Base-by-base conservation (phyloP, 2,797 vertebrate genomes). In the Pipistrellus kuhlii region DNA sequence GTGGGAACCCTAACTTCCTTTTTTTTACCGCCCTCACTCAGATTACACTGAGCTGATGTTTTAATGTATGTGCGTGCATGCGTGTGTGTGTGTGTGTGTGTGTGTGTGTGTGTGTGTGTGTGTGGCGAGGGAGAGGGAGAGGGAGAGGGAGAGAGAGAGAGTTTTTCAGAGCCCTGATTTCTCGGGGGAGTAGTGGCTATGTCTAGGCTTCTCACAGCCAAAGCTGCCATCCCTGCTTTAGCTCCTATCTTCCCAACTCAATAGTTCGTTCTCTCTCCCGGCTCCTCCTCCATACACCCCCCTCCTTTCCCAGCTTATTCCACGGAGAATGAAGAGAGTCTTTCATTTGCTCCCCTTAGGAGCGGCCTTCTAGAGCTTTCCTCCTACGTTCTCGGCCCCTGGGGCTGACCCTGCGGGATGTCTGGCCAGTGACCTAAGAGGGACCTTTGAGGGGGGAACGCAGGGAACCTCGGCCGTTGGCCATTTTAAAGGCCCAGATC, bases 291-390 rank as follows among this genome's bases (percentile, higher is more conserved):
- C 25, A 15, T 2, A 32, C 66, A 21, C 20, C 21, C 13, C 18
- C 21, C 12, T 1, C 20, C 12, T 20, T 12, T 11, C 10, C 20
- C 14, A 46, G 48, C 48, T 27, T 46, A 51, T 25, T 90, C 20
- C 35, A 23, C 44, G 27, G 38, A 46, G 72, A 94, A 88, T 84
- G 30, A 91, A 94, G 53, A 38, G 71, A 93, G 35, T 46, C 57
- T 95, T 88, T 88, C 11, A 66, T 71, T 88, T 88, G 66, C 55
- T 72, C 18, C 41, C 57, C 30, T 87, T 27, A 38, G 46, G 27
- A 86, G 53, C 48, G 76, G n/a, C 44, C n/a, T 85, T 88, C 32
- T 35, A 84, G 88, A 73, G 25, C 59, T 91, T 91, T 91, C 69
- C 8, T 59, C 32, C 88, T 44, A 17, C 10, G 88, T 59, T 12